phyloP scores from a whole-genome alignment of 2,888 invertebrate species.

The Chymomyza procnemis region DNA sequence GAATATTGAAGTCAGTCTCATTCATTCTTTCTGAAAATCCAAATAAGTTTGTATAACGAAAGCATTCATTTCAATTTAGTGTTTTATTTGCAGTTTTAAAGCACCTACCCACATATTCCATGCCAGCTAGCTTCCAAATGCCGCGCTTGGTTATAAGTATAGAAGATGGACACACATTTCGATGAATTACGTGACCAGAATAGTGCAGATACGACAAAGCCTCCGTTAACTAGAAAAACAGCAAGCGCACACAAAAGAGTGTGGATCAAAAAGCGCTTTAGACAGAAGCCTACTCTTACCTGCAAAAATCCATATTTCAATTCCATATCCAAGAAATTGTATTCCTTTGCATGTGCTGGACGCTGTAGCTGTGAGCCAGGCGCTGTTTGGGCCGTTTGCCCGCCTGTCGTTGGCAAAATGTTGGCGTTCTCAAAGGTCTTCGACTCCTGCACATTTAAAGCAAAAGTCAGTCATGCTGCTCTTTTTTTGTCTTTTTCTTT shows the following conservation, averaged over 20 bases:
- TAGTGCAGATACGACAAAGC: slow-evolving; percentile 95
- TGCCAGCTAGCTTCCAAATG: slow-evolving; percentile 96
- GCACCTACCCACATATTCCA: slow-evolving; percentile 91
- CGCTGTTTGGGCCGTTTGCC: slow-evolving; percentile 75
- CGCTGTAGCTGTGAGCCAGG: slow-evolving; percentile 78
- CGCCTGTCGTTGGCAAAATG: slow-evolving; percentile 50
- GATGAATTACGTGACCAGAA: slow-evolving; percentile 91
- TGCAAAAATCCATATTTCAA: slow-evolving; percentile 95
- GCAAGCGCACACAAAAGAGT: slow-evolving; percentile 1
- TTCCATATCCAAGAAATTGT: slow-evolving; percentile 93
- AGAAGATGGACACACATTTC: slow-evolving; percentile 95
- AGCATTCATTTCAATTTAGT: slow-evolving; percentile 53
- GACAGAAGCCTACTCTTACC: slow-evolving; percentile 80
- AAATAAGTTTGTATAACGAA: neutral
- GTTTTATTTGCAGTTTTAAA: slow-evolving; percentile 23
- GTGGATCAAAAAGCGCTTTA: slow-evolving; percentile 1
- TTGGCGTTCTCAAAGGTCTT: slow-evolving; percentile 77
- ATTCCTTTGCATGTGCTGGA: slow-evolving; percentile 87
- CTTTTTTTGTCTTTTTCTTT: neutral
- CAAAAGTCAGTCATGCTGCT: neutral
- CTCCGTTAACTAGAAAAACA: slow-evolving; percentile 88
- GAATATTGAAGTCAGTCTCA: slow-evolving; percentile 85
- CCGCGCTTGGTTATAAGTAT: slow-evolving; percentile 94
- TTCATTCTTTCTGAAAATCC: slow-evolving; percentile 83
- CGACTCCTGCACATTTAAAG: slow-evolving; percentile 68